Conservation (phyloP, 2,888 invertebrate genomes). For the Cybosia mesomella region DNA sequence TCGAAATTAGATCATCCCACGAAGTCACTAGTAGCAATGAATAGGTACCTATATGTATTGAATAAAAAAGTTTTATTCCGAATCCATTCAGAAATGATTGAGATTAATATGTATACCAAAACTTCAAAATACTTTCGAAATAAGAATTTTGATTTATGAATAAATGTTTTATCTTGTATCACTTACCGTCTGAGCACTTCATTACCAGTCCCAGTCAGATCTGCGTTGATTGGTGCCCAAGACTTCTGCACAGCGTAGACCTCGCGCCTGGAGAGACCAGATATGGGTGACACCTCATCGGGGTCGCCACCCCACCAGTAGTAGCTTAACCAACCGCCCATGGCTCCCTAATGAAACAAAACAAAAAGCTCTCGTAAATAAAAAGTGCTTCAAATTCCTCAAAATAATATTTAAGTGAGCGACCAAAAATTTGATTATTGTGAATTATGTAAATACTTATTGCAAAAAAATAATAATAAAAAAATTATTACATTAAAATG, state of each 20-base stretch:
- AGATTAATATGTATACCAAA: no score
- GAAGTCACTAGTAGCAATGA: no score
- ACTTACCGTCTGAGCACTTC: slow-evolving; percentile 77
- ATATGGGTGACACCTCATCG: slow-evolving; percentile 66
- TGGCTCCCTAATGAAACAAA: slow-evolving; percentile 58
- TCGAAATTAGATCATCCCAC: no score
- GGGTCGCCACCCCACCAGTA: slow-evolving; percentile 81
- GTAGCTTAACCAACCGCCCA: slow-evolving; percentile 80
- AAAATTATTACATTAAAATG: no score
- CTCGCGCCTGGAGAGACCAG: slow-evolving; percentile 72
- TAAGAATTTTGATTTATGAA: background rate
- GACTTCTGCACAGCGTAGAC: slow-evolving; percentile 72
- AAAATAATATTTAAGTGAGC: background rate
- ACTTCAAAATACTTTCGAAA: no score
- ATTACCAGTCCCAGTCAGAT: slow-evolving; percentile 69
- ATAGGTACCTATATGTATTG: no score
- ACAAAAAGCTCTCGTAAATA: background rate
- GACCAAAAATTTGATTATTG: no score
- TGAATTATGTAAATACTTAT: no score
- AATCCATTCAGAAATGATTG: no score
- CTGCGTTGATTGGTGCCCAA: slow-evolving; percentile 72
- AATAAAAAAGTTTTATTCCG: no score
- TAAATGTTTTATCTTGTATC: background rate
- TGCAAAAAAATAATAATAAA: no score
- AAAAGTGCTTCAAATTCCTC: background rate